Conservation (phyloP, 2,888 invertebrate genomes). For the Dolomedes plantarius region DNA sequence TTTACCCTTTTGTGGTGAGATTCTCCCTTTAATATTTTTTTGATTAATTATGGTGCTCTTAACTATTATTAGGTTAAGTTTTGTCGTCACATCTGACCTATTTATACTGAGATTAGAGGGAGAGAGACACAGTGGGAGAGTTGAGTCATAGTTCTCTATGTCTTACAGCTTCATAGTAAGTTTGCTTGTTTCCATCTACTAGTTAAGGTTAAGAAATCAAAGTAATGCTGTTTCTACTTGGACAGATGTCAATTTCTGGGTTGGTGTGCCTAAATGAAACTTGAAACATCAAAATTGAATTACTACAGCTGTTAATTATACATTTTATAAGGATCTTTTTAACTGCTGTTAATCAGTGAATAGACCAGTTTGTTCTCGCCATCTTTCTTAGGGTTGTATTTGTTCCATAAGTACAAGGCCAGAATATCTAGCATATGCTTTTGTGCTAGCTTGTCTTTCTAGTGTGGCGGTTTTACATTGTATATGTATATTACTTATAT, state of each 20-base stretch:
- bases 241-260: background rate
- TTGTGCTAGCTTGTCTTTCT: conserved; percentile 41
- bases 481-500: conserved; percentile 1
- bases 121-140: background rate
- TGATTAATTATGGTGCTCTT: background rate
- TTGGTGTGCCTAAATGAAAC: background rate
- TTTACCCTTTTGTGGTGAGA: no score
- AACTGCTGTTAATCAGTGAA: background rate
- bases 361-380: background rate
- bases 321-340: background rate
- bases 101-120: background rate
- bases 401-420: background rate
- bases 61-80: background rate
- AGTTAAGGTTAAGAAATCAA: background rate
- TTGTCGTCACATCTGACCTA: background rate
- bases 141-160: no score
- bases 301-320: background rate
- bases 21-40: background rate
- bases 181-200: background rate
- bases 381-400: background rate
- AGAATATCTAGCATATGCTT: conserved; percentile 37
- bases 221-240: background rate
- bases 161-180: no score
- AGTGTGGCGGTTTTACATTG: conserved; percentile 16
- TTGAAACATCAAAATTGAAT: background rate